A percentile compares a stretch with the other conserved stretches of the same genome.
These are phyloP conservation scores for Agriopis leucophaearia DNA, from an alignment of 2,888 invertebrate species.

Conservation along the genomic window DNA sequence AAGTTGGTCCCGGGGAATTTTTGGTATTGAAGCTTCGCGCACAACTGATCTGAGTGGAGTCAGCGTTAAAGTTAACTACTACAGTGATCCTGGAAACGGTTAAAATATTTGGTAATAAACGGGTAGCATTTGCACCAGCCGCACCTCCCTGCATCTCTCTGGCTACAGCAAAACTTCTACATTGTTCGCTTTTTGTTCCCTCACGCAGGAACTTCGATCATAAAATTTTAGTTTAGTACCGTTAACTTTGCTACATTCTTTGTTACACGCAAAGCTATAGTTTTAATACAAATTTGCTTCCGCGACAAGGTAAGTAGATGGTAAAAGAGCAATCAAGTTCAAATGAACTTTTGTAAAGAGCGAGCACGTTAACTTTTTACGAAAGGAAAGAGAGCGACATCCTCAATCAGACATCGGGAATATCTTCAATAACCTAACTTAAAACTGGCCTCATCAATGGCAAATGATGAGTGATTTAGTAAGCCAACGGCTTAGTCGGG, in stretches of 20 bases:
- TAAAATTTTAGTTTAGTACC: conserved; percentile 69
- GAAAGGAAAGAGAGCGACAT: conserved; percentile 42
- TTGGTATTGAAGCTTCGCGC: neutral
- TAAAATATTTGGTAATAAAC: conserved; percentile 61
- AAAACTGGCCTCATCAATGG: conserved; percentile 69
- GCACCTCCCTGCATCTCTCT: conserved; percentile 48
- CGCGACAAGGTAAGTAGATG: conserved; percentile 14
- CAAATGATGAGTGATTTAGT: conserved; percentile 73
- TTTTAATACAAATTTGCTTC: conserved; percentile 25
- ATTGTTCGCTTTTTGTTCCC: conserved; percentile 67
- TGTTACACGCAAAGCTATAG: conserved; percentile 50
- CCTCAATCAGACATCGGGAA: conserved; percentile 51
- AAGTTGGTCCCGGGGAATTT: no score
- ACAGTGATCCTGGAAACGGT: conserved; percentile 49
- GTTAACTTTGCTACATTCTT: conserved; percentile 56
- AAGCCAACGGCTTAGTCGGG: conserved; percentile 67
- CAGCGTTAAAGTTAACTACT: conserved; percentile 15
- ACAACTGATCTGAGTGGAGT: neutral
- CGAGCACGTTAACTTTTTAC: conserved; percentile 42
- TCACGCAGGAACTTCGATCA: conserved; percentile 65
- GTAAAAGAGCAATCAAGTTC: conserved; percentile 21
- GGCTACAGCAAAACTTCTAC: conserved; percentile 61
- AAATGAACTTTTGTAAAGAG: conserved; percentile 32
- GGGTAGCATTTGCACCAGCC: conserved; percentile 50
- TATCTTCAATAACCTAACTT: conserved; percentile 63